phyloP scores from a whole-genome alignment of 2,113 vertebrate species.

The Todiramphus chloris region DNA sequence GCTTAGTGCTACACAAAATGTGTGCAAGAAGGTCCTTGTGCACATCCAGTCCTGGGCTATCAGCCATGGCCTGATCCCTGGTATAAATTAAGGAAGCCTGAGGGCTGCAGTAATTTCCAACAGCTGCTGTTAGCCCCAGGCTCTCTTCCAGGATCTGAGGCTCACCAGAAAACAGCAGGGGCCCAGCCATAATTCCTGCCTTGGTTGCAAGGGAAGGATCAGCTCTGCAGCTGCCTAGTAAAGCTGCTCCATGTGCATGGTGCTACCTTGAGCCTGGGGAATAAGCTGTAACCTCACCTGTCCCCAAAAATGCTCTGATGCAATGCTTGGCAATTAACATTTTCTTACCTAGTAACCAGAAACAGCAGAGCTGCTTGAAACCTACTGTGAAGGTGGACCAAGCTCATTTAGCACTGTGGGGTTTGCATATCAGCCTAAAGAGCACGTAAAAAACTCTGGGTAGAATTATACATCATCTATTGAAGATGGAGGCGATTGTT shows the following conservation, averaged over 20 bases:
- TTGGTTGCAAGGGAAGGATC: neutral
- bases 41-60: neutral
- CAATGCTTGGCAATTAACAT: neutral
- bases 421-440: neutral
- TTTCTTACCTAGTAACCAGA: neutral
- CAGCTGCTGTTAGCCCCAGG: neutral
- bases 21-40: neutral
- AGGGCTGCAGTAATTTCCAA: constrained; percentile 5
- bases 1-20: neutral
- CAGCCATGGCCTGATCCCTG: neutral
- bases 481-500: neutral
- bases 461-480: neutral
- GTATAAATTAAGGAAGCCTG: constrained; percentile 13
- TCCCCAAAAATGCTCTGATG: neutral
- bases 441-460: neutral
- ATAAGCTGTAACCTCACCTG: neutral
- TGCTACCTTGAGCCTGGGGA: neutral
- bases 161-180: neutral
- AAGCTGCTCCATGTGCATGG: neutral
- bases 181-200: neutral
- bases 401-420: neutral
- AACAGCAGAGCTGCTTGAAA: neutral
- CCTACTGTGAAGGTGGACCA: neutral
- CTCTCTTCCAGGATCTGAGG: neutral
- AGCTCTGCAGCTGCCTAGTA: neutral